Evolutionary conservation across 2,797 vertebrate species (phyloP), one percentile per base, ranked within the genome.

Genomic region (Moxostoma hubbsi): DNA sequence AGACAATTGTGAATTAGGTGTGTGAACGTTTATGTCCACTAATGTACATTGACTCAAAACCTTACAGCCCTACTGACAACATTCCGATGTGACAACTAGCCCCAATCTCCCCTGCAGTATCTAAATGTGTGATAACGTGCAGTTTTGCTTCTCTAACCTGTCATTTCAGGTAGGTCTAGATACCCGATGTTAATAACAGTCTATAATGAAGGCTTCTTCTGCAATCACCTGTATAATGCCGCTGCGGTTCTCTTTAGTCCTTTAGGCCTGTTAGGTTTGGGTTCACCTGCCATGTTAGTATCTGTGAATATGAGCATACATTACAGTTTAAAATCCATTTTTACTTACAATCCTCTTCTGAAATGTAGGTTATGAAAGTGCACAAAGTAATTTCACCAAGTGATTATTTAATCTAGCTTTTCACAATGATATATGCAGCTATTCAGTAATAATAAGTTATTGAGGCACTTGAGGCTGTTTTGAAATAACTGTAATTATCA

Each of bases 221-320:
- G 47, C 83, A 71, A 64, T 71, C 82, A 98, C 96, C 96, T 96
- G 94, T 96, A 97, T 62, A 97, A 89, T 1, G 96, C 87, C 7
- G 96, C 93, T 16, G 95, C 93, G 15, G 94, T 94, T 86, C 97
- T 92, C 93, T 98, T 98, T 88, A 96, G 89, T 53, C 92, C 94
- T 88, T 97, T 98, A 47, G 95, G 91, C 92, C 96, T 94, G 87
- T 94, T 95, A 18, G 97, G 96, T 80, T 94, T 96, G 15, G 97
- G 96, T 79, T 98, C 97, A 84, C 97, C 97, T 0, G 96, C 97
- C 97, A 98, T 98, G 91, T 97, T 98, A 89, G 98, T 95, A 85
- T 98, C 97, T 98, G 91, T n/a, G 18, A 65, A 75, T 10, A 62
- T 7, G 71, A 12, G 62, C 47, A n/a, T 13, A 13, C 24, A 62